Evolutionary conservation across 2,888 invertebrate genomes (phyloP).

Genomic region (Microchrysa polita): DNA sequence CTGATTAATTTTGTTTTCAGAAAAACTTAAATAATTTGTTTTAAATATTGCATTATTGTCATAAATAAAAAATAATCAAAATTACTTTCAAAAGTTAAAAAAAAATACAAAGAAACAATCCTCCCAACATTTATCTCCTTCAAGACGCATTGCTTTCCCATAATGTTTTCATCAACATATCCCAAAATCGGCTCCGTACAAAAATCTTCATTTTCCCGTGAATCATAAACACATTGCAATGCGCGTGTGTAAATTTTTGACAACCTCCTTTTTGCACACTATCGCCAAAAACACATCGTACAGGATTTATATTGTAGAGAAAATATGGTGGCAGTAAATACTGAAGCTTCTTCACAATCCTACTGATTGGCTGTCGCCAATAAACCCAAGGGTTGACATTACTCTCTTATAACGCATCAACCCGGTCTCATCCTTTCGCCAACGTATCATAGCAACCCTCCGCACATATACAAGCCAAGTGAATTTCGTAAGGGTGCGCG

Average conservation of each 20-base stretch:
- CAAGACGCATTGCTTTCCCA: no score
- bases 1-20: no score
- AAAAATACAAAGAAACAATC: no score
- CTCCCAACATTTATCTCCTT: no score
- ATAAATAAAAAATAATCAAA: no score
- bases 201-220: background rate
- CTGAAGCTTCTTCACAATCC: constrained; percentile 27
- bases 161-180: no score
- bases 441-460: constrained; percentile 41
- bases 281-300: background rate
- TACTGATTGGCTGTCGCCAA: constrained; percentile 38
- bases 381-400: constrained; percentile 27
- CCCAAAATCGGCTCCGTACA: no score
- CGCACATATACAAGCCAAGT: background rate
- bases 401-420: background rate
- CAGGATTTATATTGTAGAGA: background rate
- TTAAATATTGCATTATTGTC: no score
- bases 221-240: background rate
- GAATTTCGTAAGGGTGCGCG: background rate
- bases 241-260: constrained; percentile 32
- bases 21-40: no score
- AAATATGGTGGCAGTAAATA: constrained; percentile 40
- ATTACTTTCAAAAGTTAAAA: no score
- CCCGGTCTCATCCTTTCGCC: background rate
- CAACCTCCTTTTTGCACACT: constrained; percentile 16